Conservation (phyloP, 2,888 invertebrate species). For the Argynnis bischoffii region DNA sequence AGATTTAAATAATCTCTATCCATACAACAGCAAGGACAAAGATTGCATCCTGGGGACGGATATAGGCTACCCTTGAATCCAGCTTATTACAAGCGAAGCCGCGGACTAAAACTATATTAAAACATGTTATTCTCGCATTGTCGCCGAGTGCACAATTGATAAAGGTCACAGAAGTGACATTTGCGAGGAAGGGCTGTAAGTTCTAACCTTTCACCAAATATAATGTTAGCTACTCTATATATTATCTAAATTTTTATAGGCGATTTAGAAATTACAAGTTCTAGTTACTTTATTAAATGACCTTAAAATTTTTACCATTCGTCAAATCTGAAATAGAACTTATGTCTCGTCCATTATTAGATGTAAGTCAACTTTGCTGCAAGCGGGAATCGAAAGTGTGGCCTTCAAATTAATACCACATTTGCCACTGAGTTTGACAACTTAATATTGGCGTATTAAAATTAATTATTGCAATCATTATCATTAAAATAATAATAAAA, state of each 20-base stretch:
- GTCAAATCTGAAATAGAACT: not conserved
- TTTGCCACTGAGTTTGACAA: slow-evolving; percentile 7
- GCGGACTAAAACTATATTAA: no score
- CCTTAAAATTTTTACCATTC: no score
- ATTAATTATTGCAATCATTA: no score
- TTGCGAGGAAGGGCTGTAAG: slow-evolving; percentile 9
- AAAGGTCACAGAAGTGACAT: slow-evolving; percentile 7
- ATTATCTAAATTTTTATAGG: not conserved
- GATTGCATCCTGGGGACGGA: no score
- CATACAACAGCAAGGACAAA: no score
- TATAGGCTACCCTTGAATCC: no score
- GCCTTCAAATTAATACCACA: slow-evolving; percentile 2
- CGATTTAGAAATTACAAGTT: not conserved
- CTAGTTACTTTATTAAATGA: not conserved
- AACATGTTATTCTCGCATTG: not conserved
- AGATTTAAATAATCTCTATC: no score
- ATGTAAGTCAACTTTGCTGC: slow-evolving; percentile 1
- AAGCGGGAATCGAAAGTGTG: slow-evolving; percentile 9
- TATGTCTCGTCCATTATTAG: not conserved
- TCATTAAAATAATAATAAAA: no score
- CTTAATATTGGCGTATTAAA: not conserved
- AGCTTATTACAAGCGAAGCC: no score
- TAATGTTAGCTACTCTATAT: not conserved
- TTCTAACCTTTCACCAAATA: slow-evolving; percentile 10
- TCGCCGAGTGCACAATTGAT: not conserved